Base-by-base conservation (phyloP, 2,888 invertebrate genomes). In the Cantharis rufa region DNA sequence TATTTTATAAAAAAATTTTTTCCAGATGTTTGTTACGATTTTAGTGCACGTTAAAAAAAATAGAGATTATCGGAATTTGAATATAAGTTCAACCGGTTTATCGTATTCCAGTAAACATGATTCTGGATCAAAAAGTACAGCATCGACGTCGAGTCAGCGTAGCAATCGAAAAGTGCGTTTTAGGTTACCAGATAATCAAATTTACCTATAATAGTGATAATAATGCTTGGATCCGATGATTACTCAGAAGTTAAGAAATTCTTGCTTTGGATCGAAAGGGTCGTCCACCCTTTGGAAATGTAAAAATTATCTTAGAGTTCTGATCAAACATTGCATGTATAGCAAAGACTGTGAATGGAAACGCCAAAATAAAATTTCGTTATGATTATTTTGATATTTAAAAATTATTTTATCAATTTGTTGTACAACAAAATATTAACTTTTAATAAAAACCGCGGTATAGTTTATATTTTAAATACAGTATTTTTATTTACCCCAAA, bases 21-120 rank as follows among this genome's bases (percentile, higher is more conserved):
- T 72, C 11, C 64, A 72, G 72, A 15, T 72, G 32, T 72, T 66
- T 16, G 72, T 66, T 72, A 66, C 72, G 1, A 48, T 61, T 64
- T 64, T 72, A 66, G 63, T 72, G 27, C 28, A 64, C 32, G 64
- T 66, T 28, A 66, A 64, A 13, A 64, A 66, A 63, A 66, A 61
- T 15, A 64, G 21, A 15, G 64, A 27, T 66, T 28, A 64, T 66
- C 32, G 15, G 11, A 28, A 18, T 27, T 28, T 63, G 16, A 16
- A 71, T 15, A 27, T 71, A 16, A 18, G 21, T 11, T 15, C 72
- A 10, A 16, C 64, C 3, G 32, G 64, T 72, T 66, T 64, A 13
- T 61, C 28, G 10, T 28, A 32, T 48, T 28, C 21, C 15, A 15
- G 21, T 15, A 72, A 72, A 32, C 7, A 62, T 48, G 27, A 32